These are phyloP conservation scores for Heliocidaris erythrogramma DNA, from an alignment of 35 echinoderm and acorn worm genomes.

Conservation along the genomic window DNA sequence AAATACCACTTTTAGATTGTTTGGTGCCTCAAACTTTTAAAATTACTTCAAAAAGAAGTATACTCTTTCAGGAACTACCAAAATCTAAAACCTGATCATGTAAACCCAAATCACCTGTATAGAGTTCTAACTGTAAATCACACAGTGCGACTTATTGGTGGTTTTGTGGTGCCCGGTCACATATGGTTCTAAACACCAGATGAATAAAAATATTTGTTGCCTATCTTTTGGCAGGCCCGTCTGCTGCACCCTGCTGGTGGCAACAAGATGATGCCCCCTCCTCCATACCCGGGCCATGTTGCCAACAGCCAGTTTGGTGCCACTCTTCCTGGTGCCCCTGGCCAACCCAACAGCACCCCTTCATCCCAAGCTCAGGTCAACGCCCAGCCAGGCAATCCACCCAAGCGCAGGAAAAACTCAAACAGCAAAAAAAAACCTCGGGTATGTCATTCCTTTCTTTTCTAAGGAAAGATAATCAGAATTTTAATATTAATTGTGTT, in stretches of 20 bases:
- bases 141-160: too few species aligned
- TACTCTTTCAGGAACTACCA: too few species aligned
- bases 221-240: slow-evolving; percentile 57
- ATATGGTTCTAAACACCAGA: background rate
- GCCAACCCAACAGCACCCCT: slow-evolving; percentile 40
- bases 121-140: too few species aligned
- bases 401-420: slow-evolving; percentile 77
- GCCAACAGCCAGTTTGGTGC: slow-evolving; percentile 67
- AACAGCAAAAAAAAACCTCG: slow-evolving; percentile 73
- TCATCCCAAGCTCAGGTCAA: slow-evolving; percentile 48
- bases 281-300: slow-evolving; percentile 79
- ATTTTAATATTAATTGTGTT: background rate
- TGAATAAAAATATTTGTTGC: background rate
- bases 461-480: background rate
- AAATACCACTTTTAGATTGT: too few species aligned
- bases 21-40: too few species aligned
- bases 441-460: background rate
- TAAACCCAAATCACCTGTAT: too few species aligned
- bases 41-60: too few species aligned
- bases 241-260: slow-evolving; percentile 78
- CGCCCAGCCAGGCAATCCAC: slow-evolving; percentile 64
- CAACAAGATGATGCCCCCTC: slow-evolving; percentile 75
- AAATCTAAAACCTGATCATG: too few species aligned
- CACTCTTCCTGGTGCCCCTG: slow-evolving; percentile 27
- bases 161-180: too few species aligned